Evolutionary conservation across 2,113 vertebrate species (phyloP).

Genomic region (Aptenodytes patagonicus): DNA sequence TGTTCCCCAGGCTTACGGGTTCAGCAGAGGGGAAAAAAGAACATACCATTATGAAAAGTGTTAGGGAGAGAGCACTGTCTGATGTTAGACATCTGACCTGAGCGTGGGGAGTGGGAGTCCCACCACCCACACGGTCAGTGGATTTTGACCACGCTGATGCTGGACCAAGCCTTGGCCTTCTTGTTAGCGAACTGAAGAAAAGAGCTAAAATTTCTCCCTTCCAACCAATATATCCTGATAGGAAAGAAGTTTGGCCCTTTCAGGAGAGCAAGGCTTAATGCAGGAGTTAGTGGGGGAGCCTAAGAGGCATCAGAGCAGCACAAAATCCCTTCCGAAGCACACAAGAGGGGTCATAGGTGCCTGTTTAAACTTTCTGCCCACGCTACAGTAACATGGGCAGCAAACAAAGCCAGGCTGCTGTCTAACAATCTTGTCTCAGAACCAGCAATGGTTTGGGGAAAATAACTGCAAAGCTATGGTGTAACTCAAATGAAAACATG

Average conservation of each 20-base stretch:
- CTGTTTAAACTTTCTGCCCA: not conserved
- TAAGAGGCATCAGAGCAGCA: not conserved
- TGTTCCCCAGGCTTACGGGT: not conserved
- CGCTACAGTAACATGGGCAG: accelerated
- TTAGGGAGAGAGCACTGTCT: not conserved
- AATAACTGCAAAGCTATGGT: not conserved
- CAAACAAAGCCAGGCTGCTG: not conserved
- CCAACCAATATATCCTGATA: not conserved
- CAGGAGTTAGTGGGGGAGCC: not conserved
- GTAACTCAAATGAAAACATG: slow-evolving; percentile 38
- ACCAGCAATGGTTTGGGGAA: not conserved
- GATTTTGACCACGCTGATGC: not conserved
- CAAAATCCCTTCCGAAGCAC: not conserved
- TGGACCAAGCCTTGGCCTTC: not conserved
- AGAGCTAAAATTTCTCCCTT: not conserved
- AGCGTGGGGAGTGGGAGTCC: not conserved
- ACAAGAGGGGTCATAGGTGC: not conserved
- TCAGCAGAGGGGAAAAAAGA: not conserved
- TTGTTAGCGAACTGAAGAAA: not conserved
- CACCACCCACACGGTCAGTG: accelerated
- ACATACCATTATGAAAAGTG: not conserved
- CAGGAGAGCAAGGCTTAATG: not conserved
- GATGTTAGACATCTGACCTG: not conserved
- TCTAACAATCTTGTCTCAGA: not conserved
- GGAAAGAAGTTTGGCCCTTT: not conserved